These are phyloP conservation scores for Dynastes maya DNA, from an alignment of 2,888 invertebrate species.

Conservation along the genomic window DNA sequence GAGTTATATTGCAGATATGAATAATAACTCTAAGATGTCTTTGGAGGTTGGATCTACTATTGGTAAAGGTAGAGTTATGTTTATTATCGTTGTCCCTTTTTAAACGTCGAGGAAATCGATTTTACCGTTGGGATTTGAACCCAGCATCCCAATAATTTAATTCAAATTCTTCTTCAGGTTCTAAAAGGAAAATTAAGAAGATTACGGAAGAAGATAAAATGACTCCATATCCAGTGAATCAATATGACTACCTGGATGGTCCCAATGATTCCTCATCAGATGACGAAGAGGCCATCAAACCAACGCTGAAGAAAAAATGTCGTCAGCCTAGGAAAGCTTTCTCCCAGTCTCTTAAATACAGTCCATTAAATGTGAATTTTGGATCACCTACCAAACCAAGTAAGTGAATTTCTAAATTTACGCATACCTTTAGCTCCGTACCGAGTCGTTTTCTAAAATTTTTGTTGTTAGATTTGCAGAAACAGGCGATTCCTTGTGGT, in stretches of 20 bases:
- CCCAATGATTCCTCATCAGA: conserved; percentile 55
- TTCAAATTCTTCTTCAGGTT: background rate
- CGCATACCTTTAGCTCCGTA: background rate
- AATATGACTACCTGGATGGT: conserved; percentile 54
- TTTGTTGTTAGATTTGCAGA: conserved; percentile 47
- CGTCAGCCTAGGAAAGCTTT: background rate
- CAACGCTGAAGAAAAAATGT: conserved; percentile 24
- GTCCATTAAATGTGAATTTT: conserved; percentile 42
- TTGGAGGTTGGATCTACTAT: conserved; percentile 3
- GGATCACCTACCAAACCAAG: conserved; percentile 36
- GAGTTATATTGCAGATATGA: background rate
- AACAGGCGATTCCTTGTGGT: conserved; percentile 12
- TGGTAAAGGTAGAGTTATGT: background rate
- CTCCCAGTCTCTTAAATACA: conserved; percentile 19
- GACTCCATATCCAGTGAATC: conserved; percentile 21
- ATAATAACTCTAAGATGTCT: background rate
- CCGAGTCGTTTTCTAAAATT: background rate
- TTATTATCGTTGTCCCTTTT: no score
- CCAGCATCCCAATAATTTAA: background rate
- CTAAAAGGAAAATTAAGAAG: background rate
- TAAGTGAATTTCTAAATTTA: background rate
- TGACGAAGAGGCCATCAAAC: conserved; percentile 45
- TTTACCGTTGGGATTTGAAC: background rate
- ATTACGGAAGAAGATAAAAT: background rate
- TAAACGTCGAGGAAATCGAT: no score